Base-by-base conservation (phyloP, 2,888 invertebrate species). In the Perizoma affinitatum region DNA sequence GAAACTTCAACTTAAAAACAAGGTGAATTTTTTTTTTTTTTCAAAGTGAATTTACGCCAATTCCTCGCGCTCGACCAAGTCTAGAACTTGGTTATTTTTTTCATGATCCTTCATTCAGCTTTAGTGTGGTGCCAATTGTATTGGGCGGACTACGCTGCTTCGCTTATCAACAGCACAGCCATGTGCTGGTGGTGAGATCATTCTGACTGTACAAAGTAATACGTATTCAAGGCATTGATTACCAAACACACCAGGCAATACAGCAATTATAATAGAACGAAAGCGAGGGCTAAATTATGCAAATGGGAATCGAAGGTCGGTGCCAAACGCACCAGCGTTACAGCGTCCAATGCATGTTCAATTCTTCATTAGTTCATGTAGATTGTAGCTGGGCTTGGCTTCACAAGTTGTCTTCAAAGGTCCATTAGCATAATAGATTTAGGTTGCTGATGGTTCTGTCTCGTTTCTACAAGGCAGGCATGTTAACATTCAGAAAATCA, bases 201-300 rank as follows among this genome's bases (percentile, higher is more conserved):
- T n/a, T 42, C 9, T n/a, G 42, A n/a, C 7, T 8, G 42, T 42
- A 38, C 38, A 38, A 5, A 5, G 7, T 7, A 38, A 6, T 3
- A 38, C 4, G 7, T 7, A 38, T 38, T 38, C 38, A 4, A 11
- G 43, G 4, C 9, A 11, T 43, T 7, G 43, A 43, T 11, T 10
- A 43, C 10, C 43, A 43, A 11, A 43, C 11, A 1, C 3, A 9
- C 43, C 3, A 41, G 22, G 22, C n/a, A 11, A 6, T 43, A 9
- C 9, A 11, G 9, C 35, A 44, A 34, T 35, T 38, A 64, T 58
- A 65, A 60, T 63, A 49, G 45, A 66, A 57, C 48, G 61, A 64
- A 67, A 67, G 64, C 56, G 58, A 67, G 60, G 62, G 58, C 59
- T 62, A 60, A 67, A 64, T 67, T 64, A 67, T 67, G 66, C 61